Conservation (phyloP, 2,888 invertebrate genomes). For the Trisateles emortualis region DNA sequence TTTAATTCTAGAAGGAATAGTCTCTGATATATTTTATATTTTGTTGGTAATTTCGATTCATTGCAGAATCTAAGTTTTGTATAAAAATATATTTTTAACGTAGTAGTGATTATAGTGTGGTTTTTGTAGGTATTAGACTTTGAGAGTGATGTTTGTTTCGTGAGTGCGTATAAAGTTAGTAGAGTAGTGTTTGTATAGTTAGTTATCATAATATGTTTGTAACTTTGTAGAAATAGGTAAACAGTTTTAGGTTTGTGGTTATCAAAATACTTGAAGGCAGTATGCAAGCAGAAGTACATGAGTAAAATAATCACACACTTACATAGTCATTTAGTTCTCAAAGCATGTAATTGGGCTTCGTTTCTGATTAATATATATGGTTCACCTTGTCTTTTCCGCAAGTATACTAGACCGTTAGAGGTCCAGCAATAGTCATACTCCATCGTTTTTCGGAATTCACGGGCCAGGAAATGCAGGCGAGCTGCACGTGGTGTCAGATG, state of each 20-base stretch:
- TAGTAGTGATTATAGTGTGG: neutral
- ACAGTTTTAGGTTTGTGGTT: neutral
- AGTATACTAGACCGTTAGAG: slow-evolving; percentile 18
- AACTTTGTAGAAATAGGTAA: neutral
- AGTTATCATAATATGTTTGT: neutral
- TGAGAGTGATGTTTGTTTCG: neutral
- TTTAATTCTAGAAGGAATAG: neutral
- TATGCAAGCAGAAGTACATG: neutral
- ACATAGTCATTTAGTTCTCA: slow-evolving; percentile 18
- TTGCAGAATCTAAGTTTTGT: neutral
- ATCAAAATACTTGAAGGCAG: neutral
- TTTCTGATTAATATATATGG: slow-evolving; percentile 19
- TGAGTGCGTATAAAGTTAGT: neutral
- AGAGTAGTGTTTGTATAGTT: too few species aligned
- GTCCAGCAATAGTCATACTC: slow-evolving; percentile 24
- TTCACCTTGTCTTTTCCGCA: slow-evolving; percentile 11
- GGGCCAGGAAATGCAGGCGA: slow-evolving; percentile 18
- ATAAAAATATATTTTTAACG: neutral
- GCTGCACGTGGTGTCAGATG: slow-evolving; percentile 21
- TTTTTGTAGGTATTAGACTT: neutral
- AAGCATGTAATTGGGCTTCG: too few species aligned
- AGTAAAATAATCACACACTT: neutral
- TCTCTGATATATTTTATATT: neutral
- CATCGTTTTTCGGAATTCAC: slow-evolving; percentile 20
- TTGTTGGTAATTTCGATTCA: neutral